Evolutionary conservation across 2,888 invertebrate genomes (phyloP).

Genomic region (Leistus spinibarbis): DNA sequence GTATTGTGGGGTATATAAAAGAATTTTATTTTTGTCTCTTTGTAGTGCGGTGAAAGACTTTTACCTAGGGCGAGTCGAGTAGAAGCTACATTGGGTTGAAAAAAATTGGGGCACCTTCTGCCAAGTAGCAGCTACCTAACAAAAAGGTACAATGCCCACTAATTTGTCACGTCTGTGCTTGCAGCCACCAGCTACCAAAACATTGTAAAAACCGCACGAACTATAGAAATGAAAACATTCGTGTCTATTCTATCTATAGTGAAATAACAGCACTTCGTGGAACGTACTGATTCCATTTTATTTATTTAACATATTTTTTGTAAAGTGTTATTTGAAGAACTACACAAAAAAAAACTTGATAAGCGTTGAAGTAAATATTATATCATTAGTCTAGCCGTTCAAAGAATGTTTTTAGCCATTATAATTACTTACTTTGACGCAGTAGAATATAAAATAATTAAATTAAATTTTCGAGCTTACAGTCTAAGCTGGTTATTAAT

Average conservation of each 20-base stretch:
- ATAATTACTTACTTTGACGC: too few relatives aligned
- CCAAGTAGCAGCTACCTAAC: not conserved
- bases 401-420: too few relatives aligned
- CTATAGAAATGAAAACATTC: not conserved
- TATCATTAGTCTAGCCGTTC: too few relatives aligned
- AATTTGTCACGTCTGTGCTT: not conserved
- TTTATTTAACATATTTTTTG: not conserved
- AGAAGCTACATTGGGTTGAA: too few relatives aligned
- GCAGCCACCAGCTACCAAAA: not conserved
- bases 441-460: too few relatives aligned
- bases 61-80: not conserved
- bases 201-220: not conserved
- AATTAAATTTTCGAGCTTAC: too few relatives aligned
- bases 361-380: too few relatives aligned
- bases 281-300: not conserved
- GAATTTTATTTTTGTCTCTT: not conserved
- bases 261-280: not conserved
- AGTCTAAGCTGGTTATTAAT: too few relatives aligned
- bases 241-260: not conserved
- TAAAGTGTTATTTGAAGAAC: not conserved
- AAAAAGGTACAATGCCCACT: not conserved
- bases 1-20: not conserved
- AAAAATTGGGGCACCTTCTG: not conserved
- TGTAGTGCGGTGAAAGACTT: not conserved
- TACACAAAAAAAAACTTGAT: not conserved